Conservation (phyloP, 2,113 vertebrate species). For the Pachyramphus minor region DNA sequence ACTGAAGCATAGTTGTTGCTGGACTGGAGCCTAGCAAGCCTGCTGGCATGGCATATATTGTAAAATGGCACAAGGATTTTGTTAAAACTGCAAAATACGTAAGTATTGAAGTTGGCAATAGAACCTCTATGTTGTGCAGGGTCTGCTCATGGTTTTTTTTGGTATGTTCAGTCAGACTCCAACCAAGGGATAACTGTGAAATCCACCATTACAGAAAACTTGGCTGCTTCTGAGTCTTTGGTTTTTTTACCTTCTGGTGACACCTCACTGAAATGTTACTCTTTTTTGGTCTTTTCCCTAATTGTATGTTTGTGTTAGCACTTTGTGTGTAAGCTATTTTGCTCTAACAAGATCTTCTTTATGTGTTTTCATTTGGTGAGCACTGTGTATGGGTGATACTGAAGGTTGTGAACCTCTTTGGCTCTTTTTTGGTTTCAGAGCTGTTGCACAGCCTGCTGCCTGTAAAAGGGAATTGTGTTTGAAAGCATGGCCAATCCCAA, state of each 20-base stretch:
- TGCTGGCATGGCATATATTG: neutral
- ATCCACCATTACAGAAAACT: neutral
- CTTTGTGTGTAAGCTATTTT: neutral
- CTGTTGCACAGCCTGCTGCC: neutral
- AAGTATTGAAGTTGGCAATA: neutral
- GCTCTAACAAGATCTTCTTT: neutral
- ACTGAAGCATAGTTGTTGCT: neutral
- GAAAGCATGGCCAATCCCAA: neutral
- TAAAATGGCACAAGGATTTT: conserved; percentile 40
- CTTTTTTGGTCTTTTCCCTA: neutral
- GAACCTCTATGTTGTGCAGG: neutral
- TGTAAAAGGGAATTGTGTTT: neutral
- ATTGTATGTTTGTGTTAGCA: neutral
- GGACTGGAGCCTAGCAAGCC: neutral
- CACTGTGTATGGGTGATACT: neutral
- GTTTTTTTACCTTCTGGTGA: neutral
- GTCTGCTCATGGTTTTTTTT: neutral
- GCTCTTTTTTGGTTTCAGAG: neutral
- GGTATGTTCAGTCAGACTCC: neutral
- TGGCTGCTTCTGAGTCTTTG: neutral
- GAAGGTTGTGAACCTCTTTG: neutral
- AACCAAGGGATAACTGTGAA: neutral
- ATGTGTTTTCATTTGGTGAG: neutral
- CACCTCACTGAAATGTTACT: neutral
- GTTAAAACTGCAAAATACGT: neutral